Conservation (phyloP, 2,113 vertebrate genomes). For the Dissostichus mawsoni region DNA sequence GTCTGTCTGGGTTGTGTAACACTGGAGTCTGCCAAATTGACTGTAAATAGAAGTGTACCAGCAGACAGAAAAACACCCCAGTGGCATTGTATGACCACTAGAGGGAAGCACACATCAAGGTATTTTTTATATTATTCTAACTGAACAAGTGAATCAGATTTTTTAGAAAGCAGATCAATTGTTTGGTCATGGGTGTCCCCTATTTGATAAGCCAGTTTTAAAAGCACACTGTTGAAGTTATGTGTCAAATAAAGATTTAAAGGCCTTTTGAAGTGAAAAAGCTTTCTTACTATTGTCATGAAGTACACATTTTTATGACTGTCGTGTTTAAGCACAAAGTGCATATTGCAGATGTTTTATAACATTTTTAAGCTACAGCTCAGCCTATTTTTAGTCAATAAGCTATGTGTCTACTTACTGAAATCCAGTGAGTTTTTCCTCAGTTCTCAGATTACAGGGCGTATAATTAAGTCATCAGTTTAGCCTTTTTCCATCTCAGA, state of each 20-base stretch:
- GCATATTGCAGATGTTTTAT: slow-evolving; percentile 31
- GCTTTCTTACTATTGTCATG: not conserved
- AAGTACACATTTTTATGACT: not conserved
- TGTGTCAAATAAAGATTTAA: not conserved
- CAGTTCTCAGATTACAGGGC: slow-evolving; percentile 55
- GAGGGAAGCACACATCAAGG: slow-evolving; percentile 44
- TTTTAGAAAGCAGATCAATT: too few relatives aligned
- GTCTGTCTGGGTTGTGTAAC: slow-evolving; percentile 27
- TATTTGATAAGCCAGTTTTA: not conserved
- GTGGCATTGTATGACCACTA: slow-evolving; percentile 27
- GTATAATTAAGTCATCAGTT: slow-evolving; percentile 56
- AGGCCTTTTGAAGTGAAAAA: not conserved
- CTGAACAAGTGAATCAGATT: not conserved
- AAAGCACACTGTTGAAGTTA: not conserved
- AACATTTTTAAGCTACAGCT: slow-evolving; percentile 12
- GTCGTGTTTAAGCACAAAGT: not conserved
- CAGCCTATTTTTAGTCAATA: slow-evolving; percentile 49
- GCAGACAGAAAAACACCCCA: not conserved
- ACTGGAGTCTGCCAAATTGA: slow-evolving; percentile 8
- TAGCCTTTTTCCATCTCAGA: slow-evolving; percentile 34
- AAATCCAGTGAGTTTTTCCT: slow-evolving; percentile 47
- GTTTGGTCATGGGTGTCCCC: not conserved
- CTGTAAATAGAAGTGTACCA: slow-evolving; percentile 16
- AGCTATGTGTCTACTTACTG: slow-evolving; percentile 34
- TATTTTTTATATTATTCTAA: not conserved